These are phyloP conservation scores for Pseudopipra pipra DNA, from an alignment of 2,113 vertebrate species.

Conservation along the genomic window DNA sequence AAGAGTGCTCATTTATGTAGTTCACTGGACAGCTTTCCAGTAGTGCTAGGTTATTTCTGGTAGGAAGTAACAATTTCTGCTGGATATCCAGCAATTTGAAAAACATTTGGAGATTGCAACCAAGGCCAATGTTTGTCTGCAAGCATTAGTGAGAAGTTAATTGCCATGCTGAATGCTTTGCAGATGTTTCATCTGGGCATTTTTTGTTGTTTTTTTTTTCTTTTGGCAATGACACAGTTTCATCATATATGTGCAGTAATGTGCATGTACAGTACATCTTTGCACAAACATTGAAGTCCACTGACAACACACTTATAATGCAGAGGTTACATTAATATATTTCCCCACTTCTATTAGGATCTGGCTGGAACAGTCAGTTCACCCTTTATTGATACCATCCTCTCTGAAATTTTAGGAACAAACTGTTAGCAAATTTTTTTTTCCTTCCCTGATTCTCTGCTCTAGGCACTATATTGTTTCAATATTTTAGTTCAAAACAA, in stretches of 20 bases:
- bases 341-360: background rate
- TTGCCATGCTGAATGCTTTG: background rate
- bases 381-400: background rate
- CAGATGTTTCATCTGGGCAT: background rate
- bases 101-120: background rate
- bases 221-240: background rate
- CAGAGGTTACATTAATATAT: background rate
- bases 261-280: background rate
- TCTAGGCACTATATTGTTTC: background rate
- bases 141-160: background rate
- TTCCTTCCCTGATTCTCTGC: background rate
- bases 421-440: accelerated
- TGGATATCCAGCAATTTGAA: background rate
- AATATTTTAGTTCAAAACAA: background rate
- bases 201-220: background rate
- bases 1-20: background rate
- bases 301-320: background rate
- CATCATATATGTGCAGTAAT: background rate
- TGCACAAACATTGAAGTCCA: background rate
- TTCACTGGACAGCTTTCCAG: background rate
- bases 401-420: background rate
- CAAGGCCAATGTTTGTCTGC: background rate
- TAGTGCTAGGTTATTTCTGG: background rate
- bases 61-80: background rate
- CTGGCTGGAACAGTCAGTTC: background rate